Evolutionary conservation across 1,140 invertebrate genomes (phyloP).

Genomic region (Neodiprion pinetum): DNA sequence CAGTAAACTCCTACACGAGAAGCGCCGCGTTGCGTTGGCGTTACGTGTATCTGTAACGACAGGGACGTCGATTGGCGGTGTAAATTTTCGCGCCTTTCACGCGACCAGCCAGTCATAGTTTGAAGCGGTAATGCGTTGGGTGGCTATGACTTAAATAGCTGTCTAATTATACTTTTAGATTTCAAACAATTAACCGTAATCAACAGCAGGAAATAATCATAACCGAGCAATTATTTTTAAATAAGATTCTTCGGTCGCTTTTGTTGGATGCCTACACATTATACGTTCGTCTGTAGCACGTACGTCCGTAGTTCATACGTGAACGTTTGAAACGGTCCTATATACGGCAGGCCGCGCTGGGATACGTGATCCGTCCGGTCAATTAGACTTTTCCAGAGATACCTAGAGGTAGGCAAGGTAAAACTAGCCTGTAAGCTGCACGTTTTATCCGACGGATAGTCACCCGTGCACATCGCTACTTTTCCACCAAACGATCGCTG

Average conservation of each 20-base stretch:
- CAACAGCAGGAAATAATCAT: slow-evolving; percentile 58
- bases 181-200: slow-evolving; percentile 61
- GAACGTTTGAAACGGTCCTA: not conserved
- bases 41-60: not conserved
- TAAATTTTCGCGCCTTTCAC: not conserved
- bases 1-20: no score
- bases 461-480: no score
- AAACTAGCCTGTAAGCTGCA: not conserved
- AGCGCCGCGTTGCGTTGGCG: no score
- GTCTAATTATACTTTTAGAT: slow-evolving; percentile 62
- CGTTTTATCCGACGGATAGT: not conserved
- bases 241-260: slow-evolving; percentile 46
- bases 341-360: not conserved
- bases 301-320: no score
- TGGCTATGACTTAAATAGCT: slow-evolving; percentile 49
- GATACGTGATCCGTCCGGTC: not conserved
- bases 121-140: slow-evolving; percentile 39
- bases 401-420: no score
- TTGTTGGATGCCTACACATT: no score
- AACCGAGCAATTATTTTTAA: slow-evolving; percentile 60
- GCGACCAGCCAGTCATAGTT: not conserved
- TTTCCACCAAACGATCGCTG: no score
- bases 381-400: not conserved
- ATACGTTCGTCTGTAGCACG: no score
- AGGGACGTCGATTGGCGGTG: not conserved